Conservation (phyloP, 2,113 vertebrate species). For the Anguilla rostrata region DNA sequence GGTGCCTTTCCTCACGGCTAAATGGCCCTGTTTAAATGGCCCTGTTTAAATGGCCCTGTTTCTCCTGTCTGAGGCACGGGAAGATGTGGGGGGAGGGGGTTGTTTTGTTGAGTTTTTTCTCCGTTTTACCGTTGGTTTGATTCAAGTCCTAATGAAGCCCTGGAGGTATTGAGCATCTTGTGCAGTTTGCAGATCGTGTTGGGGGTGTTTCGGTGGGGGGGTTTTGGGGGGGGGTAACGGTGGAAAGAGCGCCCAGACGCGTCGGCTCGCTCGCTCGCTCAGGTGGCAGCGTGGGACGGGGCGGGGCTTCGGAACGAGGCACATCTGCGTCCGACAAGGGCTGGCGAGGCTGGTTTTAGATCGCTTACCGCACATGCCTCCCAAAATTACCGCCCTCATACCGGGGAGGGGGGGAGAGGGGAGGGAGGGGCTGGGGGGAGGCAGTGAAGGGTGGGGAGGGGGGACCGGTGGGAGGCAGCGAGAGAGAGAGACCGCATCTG, state of each 20-base stretch:
- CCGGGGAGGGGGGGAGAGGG: background rate
- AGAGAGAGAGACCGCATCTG: background rate
- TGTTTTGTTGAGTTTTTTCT: slow-evolving; percentile 29
- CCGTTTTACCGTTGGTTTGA: slow-evolving; percentile 36
- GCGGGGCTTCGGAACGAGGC: background rate
- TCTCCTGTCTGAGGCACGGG: background rate
- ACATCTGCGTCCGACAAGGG: background rate
- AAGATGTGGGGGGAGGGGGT: slow-evolving; percentile 39
- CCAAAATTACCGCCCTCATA: background rate
- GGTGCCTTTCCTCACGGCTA: too few species aligned
- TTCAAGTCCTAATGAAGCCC: slow-evolving; percentile 63
- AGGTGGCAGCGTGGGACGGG: background rate
- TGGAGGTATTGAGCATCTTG: slow-evolving; percentile 54
- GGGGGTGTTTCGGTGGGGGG: too few species aligned
- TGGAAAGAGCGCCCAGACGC: background rate
- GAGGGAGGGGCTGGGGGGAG: too few species aligned
- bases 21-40: slow-evolving; percentile 54
- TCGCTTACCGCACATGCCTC: background rate
- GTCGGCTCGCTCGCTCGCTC: background rate
- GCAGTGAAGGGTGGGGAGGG: background rate
- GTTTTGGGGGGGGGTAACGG: slow-evolving; percentile 20
- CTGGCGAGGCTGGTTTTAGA: background rate
- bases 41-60: slow-evolving; percentile 32
- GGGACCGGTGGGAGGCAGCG: background rate
- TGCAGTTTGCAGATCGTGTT: slow-evolving; percentile 12